Evolutionary conservation across 2,113 vertebrate species (phyloP), one percentile per base, ranked within the genome.

Genomic region (Epinephelus cyanopodus): DNA sequence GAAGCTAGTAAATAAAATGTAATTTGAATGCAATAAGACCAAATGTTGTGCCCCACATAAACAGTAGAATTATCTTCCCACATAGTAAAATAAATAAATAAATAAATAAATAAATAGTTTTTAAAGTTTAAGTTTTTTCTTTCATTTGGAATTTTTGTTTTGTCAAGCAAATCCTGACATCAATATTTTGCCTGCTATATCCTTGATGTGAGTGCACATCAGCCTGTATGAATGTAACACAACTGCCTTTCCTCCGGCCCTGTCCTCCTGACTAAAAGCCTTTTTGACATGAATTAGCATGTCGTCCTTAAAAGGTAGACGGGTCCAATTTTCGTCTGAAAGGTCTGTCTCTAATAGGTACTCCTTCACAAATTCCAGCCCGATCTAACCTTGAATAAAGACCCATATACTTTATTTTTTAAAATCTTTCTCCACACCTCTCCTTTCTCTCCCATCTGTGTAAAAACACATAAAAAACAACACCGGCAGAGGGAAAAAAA

Each of bases 231-330:
- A 89, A 88, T 92, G 82, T 79, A 89, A 81, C 88, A 88, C 88
- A 89, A 81, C 85, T 86, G 80, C 82, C 83, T 87, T 88, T 86
- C 79, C 80, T 73, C 73, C 3, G 58, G 79, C 77, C 82, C 82
- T 66, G 86, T 90, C 90, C 91, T 95, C 95, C 88, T 85, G 86
- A 90, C 84, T 91, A 94, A 95, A 94, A 94, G 92, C 91, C 84
- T 89, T 89, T 94, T 91, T 90, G 94, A 97, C 96, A 97, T 94
- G 97, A 98, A 99, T 99, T 98, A 97, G 97, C 97, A 98, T 98
- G 96, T 96, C 95, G 94, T 97, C 95, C 95, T 97, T 97, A 96
- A 98, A 97, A 98, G 96, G 97, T 97, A 97, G 96, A 95, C 92
- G 92, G 91, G 95, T 95, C 96, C 97, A 97, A 98, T 99, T 97